Conservation (phyloP, 2,888 invertebrate genomes). For the Cryptocephalus primarius region DNA sequence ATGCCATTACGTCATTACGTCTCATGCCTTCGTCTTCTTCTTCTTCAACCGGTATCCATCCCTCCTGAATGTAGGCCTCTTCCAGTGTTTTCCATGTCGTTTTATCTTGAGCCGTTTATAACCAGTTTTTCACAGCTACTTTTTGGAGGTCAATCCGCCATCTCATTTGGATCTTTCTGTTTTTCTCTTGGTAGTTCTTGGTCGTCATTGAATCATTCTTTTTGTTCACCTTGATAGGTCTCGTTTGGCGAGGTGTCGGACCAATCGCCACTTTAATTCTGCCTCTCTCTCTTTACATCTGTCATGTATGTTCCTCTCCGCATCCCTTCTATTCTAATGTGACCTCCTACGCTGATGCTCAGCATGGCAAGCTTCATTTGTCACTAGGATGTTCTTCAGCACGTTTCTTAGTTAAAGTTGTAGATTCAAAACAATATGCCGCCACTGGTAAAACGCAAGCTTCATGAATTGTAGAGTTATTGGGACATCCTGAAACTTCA, state of each 20-base stretch:
- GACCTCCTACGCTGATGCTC: neutral
- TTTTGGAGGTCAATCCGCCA: neutral
- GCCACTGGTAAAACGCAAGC: too few species aligned
- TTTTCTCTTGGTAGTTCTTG: neutral
- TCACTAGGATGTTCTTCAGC: neutral
- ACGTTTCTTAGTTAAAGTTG: neutral
- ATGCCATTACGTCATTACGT: too few species aligned
- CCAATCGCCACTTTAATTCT: too few species aligned
- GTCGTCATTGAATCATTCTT: neutral
- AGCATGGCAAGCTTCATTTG: neutral
- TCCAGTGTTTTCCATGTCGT: neutral
- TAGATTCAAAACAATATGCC: too few species aligned
- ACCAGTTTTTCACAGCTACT: neutral
- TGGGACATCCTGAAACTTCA: neutral
- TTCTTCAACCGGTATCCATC: neutral
- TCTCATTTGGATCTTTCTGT: neutral
- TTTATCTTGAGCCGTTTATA: neutral
- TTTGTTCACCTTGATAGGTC: neutral
- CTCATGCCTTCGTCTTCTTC: neutral
- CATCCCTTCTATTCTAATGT: neutral
- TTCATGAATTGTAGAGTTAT: conserved; percentile 1
- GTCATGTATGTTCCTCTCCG: neutral
- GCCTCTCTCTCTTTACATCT: neutral
- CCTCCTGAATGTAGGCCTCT: neutral
- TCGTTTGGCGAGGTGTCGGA: neutral